Conservation (phyloP, 2,113 vertebrate species). For the Macrotis lagotis region DNA sequence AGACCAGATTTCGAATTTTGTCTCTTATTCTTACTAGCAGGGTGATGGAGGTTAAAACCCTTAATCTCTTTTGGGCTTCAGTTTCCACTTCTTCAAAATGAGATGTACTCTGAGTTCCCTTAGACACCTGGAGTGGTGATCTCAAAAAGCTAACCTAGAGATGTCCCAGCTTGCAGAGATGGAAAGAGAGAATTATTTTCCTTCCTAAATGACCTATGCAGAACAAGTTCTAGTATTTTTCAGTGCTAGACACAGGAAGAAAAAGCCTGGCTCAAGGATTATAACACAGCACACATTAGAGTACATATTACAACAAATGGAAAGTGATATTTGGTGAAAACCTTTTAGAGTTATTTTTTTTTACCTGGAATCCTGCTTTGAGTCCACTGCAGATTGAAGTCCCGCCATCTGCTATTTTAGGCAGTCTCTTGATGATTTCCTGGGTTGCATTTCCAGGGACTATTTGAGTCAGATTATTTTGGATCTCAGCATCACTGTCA, state of each 20-base stretch:
- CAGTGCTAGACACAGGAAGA: not conserved
- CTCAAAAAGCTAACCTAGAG: not conserved
- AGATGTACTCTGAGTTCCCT: too few relatives aligned
- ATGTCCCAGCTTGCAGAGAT: not conserved
- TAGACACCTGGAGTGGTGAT: too few relatives aligned
- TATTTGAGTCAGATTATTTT: constrained; percentile 64
- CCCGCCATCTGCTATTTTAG: constrained; percentile 1
- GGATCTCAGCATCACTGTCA: not conserved
- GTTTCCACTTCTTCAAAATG: too few relatives aligned
- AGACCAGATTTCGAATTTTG: too few relatives aligned
- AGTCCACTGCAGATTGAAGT: constrained; percentile 79
- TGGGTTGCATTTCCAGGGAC: constrained; percentile 4
- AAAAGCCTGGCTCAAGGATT: constrained; percentile 1
- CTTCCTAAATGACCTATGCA: not conserved
- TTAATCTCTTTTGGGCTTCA: too few relatives aligned
- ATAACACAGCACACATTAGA: not conserved
- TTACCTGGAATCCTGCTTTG: constrained; percentile 77
- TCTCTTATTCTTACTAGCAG: too few relatives aligned
- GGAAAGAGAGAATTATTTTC: not conserved
- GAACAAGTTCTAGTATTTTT: not conserved
- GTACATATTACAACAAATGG: constrained; percentile 39
- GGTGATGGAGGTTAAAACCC: too few relatives aligned
- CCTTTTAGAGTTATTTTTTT: not conserved
- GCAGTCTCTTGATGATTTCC: constrained; percentile 62
- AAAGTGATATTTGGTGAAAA: constrained; percentile 12